Evolutionary conservation across 1,140 invertebrate genomes (phyloP), one percentile per base, ranked within the genome.

Genomic region (Thaumetopoea pityocampa): DNA sequence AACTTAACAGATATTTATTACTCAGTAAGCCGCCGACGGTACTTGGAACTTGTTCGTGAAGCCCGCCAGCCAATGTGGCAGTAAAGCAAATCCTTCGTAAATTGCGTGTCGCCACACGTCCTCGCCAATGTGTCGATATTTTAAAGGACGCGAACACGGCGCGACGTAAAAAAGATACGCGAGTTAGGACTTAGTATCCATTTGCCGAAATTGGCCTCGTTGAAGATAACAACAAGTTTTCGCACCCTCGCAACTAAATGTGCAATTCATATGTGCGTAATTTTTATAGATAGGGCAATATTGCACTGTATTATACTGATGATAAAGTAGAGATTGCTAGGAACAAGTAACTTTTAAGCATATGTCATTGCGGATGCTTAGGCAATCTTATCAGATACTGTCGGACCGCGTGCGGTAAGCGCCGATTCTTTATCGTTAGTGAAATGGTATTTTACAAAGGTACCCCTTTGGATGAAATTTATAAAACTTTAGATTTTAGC

Each of bases 221-320:
- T 74, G 51, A 49, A 77, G 74, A 79, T 82, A 82, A 82, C 74
- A 82, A 82, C 78, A 82, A 82, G 64, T 79, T 78, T 74, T 82
- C 78, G 74, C 78, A 79, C 77, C 77, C 77, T 79, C 72, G 61
- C 61, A 55, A 73, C 65, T 66, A 81, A 81, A 79, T 76, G 74
- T 73, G 77, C 72, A 70, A 77, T 79, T 77, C 72, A 79, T 79
- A 76, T 61, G 60, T 69, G 68, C 67, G 58, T 67, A 70, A 72
- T 74, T 44, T 4, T 44, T 24, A 23, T 11, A 4, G 4, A 1
- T 18, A 14, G 3, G 4, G 14, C n/a, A 3, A 41, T 3, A 22
- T 2, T 24, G 17, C 9, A 24, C 37, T 19, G 9, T 41, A 32
- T 41, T 7, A 27, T 4, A 12, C n/a, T 1, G 7, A 20, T 1